Conservation (phyloP, 2,797 vertebrate genomes). For the Anabas testudineus region DNA sequence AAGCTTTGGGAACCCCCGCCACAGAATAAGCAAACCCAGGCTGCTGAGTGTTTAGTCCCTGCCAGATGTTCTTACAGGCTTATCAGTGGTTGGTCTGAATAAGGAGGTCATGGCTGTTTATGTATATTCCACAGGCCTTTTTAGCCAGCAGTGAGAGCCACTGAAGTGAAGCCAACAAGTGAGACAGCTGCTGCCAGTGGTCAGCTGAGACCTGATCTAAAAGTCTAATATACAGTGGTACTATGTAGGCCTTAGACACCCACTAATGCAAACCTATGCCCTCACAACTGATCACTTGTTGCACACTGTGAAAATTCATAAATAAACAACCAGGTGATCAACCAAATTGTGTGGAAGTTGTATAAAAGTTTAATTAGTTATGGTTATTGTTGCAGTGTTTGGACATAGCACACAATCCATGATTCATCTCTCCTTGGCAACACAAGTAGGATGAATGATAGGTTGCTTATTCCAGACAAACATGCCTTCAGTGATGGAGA, state of each 20-base stretch:
- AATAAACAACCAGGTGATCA: constrained; percentile 51
- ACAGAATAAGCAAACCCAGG: background rate
- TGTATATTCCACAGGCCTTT: constrained; percentile 26
- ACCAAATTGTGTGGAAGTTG: constrained; percentile 21
- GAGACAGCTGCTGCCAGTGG: constrained; percentile 48
- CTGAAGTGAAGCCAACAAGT: constrained; percentile 41
- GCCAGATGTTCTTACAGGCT: constrained; percentile 1
- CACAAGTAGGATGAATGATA: constrained; percentile 5
- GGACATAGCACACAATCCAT: background rate
- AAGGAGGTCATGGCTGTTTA: constrained; percentile 37
- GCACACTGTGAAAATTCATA: constrained; percentile 17
- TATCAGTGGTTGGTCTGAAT: constrained; percentile 17
- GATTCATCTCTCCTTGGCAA: background rate
- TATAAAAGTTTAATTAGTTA: constrained; percentile 30
- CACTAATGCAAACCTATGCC: constrained; percentile 24
- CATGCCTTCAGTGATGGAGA: background rate
- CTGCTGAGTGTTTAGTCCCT: background rate
- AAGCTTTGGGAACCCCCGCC: background rate
- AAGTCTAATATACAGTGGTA: constrained; percentile 41
- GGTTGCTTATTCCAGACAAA: constrained; percentile 5
- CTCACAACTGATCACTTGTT: constrained; percentile 8
- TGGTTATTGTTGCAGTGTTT: constrained; percentile 17
- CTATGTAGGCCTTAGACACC: constrained; percentile 14
- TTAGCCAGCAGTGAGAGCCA: constrained; percentile 22
- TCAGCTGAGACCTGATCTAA: constrained; percentile 43